These are phyloP conservation scores for Hesperia comma DNA, from an alignment of 2,888 invertebrate genomes.

Conservation along the genomic window DNA sequence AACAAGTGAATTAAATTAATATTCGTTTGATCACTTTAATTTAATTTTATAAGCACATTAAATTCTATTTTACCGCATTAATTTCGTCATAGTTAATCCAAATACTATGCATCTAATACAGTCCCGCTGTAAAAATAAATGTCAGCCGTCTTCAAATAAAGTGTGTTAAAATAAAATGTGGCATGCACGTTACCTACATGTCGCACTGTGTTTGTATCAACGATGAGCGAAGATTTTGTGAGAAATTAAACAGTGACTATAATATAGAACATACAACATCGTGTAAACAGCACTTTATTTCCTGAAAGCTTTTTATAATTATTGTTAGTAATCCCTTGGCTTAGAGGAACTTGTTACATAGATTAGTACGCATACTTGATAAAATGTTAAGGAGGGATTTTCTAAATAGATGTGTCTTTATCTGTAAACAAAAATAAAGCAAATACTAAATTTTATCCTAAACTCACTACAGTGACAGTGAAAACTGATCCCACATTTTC, in stretches of 20 bases:
- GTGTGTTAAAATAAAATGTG: constrained; percentile 30
- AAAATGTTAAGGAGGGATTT: too few species aligned
- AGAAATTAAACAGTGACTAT: background rate
- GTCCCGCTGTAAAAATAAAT: constrained; percentile 22
- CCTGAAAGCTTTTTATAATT: too few species aligned
- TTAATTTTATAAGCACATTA: background rate
- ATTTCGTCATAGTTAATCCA: constrained; percentile 16
- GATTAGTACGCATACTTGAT: too few species aligned
- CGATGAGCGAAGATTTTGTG: constrained; percentile 6
- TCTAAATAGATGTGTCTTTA: too few species aligned
- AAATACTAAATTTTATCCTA: too few species aligned
- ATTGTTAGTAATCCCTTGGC: too few species aligned
- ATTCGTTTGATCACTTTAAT: background rate
- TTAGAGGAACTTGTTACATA: too few species aligned
- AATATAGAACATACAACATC: too few species aligned
- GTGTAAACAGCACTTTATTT: too few species aligned
- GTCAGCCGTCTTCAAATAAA: constrained; percentile 29
- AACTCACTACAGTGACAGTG: too few species aligned
- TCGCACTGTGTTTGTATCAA: background rate
- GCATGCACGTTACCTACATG: background rate
- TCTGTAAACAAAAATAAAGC: too few species aligned
- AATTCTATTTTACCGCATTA: background rate
- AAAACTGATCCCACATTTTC: too few species aligned
- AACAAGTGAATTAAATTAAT: background rate
- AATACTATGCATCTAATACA: background rate